A percentile compares a stretch with the other conserved stretches of the same genome.
Evolutionary conservation across 2,888 invertebrate species (phyloP).

Genomic region (Lithophane socia): DNA sequence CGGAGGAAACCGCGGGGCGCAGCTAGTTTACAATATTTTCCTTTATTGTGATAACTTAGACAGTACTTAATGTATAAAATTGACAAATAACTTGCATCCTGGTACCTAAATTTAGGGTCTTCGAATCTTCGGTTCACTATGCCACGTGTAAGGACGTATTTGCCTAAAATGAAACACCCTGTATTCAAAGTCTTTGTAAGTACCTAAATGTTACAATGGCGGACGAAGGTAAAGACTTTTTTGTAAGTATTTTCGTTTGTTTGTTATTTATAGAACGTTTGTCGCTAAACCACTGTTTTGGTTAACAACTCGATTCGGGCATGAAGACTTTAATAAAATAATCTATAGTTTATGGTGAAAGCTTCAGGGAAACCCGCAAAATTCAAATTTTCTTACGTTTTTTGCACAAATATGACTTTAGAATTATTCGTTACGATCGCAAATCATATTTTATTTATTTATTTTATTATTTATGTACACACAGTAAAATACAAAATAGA

Average conservation of each 20-base stretch:
- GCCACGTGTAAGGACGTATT: neutral
- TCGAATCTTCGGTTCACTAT: neutral
- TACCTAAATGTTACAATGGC: constrained; percentile 34
- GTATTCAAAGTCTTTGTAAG: constrained; percentile 38
- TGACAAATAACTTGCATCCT: neutral
- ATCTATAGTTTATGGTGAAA: neutral
- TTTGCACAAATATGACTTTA: too few species aligned
- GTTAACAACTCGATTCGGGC: neutral
- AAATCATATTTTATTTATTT: too few species aligned
- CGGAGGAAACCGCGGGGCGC: too few species aligned
- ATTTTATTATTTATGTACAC: too few species aligned
- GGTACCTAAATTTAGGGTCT: neutral
- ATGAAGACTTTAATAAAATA: neutral
- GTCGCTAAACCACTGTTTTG: constrained; percentile 14
- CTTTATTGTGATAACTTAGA: neutral
- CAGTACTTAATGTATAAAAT: neutral
- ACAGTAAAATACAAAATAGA: too few species aligned
- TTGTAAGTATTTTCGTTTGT: constrained; percentile 28
- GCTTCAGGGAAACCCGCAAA: too few species aligned
- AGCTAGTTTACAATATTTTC: neutral
- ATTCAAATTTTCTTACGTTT: too few species aligned
- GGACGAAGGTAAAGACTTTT: constrained; percentile 32
- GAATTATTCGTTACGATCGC: too few species aligned
- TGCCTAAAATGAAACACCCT: constrained; percentile 1
- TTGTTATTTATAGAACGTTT: constrained; percentile 40